Evolutionary conservation across 2,113 vertebrate species (phyloP).

Genomic region (Rhadina sibilatrix): DNA sequence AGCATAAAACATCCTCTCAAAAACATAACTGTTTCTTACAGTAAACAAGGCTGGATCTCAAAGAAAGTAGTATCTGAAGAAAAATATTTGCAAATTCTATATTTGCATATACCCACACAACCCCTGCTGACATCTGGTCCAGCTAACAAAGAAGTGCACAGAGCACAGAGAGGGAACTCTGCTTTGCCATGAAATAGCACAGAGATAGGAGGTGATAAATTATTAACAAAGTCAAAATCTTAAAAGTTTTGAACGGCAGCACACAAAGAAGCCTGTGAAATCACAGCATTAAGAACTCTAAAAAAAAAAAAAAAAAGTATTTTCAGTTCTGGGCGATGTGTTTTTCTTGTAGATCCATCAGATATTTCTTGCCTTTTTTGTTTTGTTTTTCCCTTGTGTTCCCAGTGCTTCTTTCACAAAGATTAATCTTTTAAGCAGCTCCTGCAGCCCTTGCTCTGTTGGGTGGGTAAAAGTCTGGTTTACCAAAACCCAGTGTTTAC

Average conservation of each 20-base stretch:
- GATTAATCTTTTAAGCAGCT: slow-evolving; percentile 24
- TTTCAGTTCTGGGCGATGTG: slow-evolving; percentile 30
- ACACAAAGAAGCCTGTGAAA: neutral
- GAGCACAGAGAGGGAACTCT: neutral
- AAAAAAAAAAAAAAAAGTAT: slow-evolving; percentile 22
- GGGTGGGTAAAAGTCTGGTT: neutral
- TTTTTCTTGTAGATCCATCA: neutral
- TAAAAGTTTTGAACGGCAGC: neutral
- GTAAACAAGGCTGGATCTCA: neutral
- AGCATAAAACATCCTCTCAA: neutral
- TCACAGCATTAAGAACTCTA: neutral
- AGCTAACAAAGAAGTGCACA: neutral
- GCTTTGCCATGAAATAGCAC: neutral
- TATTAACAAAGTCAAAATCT: neutral
- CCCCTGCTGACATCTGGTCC: neutral
- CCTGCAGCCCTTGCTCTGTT: neutral
- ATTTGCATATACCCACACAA: neutral
- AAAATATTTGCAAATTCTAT: neutral
- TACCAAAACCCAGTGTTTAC: neutral
- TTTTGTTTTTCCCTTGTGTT: neutral
- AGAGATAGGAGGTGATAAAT: neutral
- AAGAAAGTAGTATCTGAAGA: neutral
- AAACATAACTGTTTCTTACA: neutral
- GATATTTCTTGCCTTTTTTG: neutral
- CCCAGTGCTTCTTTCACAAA: neutral